Conservation (phyloP, 2,113 vertebrate genomes). For the Larimichthys crocea region DNA sequence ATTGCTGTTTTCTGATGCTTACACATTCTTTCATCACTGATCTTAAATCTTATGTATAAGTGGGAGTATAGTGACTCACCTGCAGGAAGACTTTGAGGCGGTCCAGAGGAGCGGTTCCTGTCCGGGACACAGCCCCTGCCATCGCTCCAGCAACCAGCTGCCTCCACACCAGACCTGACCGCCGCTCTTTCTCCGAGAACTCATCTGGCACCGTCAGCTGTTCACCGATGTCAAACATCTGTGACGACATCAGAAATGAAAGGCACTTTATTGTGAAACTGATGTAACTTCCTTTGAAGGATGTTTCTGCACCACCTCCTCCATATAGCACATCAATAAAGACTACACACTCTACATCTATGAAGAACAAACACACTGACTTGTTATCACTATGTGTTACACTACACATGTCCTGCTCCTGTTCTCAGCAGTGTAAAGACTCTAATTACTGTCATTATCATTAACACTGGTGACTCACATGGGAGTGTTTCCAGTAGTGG, state of each 20-base stretch:
- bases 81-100: conserved; percentile 95
- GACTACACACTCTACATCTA: background rate
- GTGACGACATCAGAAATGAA: conserved; percentile 5
- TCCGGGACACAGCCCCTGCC: conserved; percentile 92
- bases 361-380: background rate
- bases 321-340: background rate
- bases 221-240: conserved; percentile 96
- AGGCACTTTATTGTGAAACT: background rate
- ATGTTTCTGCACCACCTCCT: background rate
- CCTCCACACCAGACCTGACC: conserved; percentile 91
- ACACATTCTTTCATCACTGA: background rate
- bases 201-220: conserved; percentile 93
- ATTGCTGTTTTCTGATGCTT: background rate
- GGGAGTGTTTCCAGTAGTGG: conserved; percentile 93
- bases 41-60: background rate
- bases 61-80: conserved; percentile 75
- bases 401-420: background rate
- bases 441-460: background rate
- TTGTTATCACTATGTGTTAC: background rate
- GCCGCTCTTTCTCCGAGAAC: conserved; percentile 91
- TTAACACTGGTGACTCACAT: conserved; percentile 82
- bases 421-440: background rate
- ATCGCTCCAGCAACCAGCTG: conserved; percentile 92
- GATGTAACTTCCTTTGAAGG: background rate
- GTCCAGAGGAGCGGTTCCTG: conserved; percentile 94